These are phyloP conservation scores for Dinoponera quadriceps DNA, from an alignment of 1,140 invertebrate species.

Conservation along the genomic window DNA sequence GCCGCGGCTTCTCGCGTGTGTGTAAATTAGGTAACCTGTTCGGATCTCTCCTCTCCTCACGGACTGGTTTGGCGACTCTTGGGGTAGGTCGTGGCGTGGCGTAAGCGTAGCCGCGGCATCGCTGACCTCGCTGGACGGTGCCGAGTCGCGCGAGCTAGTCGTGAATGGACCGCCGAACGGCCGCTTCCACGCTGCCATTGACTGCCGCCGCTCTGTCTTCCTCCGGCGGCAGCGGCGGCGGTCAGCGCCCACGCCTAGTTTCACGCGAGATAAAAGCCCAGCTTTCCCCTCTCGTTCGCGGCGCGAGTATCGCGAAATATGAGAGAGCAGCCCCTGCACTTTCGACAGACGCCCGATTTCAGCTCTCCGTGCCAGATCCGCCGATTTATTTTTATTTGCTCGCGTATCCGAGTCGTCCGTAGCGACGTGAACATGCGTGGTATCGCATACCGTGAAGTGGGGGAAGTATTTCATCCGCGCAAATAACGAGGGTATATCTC, in stretches of 20 bases:
- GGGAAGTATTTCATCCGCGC: too few species aligned
- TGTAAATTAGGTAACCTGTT: slow-evolving; percentile 77
- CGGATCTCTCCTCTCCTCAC: slow-evolving; percentile 68
- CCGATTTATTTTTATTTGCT: too few species aligned
- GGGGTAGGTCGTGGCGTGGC: slow-evolving; percentile 69
- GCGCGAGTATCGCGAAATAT: too few species aligned
- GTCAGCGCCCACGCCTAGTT: background rate
- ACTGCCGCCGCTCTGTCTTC: slow-evolving; percentile 10
- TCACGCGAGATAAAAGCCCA: background rate
- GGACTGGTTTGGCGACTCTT: slow-evolving; percentile 77
- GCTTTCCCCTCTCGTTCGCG: background rate
- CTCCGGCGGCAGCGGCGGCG: background rate
- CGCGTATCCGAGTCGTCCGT: too few species aligned
- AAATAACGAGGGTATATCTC: too few species aligned
- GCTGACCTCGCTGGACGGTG: slow-evolving; percentile 61
- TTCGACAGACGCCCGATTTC: too few species aligned
- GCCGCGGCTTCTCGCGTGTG: slow-evolving; percentile 17
- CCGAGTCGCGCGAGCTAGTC: slow-evolving; percentile 12
- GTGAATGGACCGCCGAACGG: slow-evolving; percentile 68
- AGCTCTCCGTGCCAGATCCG: too few species aligned
- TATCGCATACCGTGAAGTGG: too few species aligned
- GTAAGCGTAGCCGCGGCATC: slow-evolving; percentile 53
- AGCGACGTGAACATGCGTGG: too few species aligned
- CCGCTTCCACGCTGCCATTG: slow-evolving; percentile 54
- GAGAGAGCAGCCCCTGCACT: too few species aligned